Conservation (phyloP, 2,888 invertebrate genomes). For the Drosophila birchii region DNA sequence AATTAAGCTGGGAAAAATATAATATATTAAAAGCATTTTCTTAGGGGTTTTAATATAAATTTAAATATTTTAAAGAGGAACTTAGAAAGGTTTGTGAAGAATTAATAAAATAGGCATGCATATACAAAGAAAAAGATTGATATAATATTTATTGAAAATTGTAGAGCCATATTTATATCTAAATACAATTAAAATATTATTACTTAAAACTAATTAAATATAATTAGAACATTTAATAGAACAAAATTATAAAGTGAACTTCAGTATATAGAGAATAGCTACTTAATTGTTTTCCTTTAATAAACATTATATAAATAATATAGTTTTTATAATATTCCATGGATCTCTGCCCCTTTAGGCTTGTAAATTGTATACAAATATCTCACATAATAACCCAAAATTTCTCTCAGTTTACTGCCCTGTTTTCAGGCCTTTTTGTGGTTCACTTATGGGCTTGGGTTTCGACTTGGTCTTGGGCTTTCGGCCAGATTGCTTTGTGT, state of each 20-base stretch:
- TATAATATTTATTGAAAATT: too few species aligned
- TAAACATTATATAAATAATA: too few species aligned
- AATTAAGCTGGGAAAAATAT: neutral
- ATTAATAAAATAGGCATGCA: neutral
- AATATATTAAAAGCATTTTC: neutral
- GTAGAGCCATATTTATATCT: neutral
- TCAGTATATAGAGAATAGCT: too few species aligned
- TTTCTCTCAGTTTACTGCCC: conserved; percentile 15
- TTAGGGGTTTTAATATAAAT: neutral
- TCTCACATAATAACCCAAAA: neutral
- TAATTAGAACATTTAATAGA: too few species aligned
- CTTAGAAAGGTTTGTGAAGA: neutral
- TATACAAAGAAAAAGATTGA: neutral
- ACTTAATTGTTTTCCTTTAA: too few species aligned
- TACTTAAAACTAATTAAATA: too few species aligned
- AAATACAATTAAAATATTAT: too few species aligned
- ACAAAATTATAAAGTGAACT: too few species aligned
- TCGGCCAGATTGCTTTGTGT: conserved; percentile 43
- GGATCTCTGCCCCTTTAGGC: neutral
- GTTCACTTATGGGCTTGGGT: conserved; percentile 19
- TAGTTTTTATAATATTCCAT: neutral
- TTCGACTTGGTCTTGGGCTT: conserved; percentile 5
- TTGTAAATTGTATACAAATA: neutral
- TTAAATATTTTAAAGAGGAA: neutral
- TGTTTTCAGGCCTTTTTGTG: conserved; percentile 19